These are phyloP conservation scores for Leptobrachium ailaonicum DNA, from an alignment of 2,113 vertebrate species.

Conservation along the genomic window DNA sequence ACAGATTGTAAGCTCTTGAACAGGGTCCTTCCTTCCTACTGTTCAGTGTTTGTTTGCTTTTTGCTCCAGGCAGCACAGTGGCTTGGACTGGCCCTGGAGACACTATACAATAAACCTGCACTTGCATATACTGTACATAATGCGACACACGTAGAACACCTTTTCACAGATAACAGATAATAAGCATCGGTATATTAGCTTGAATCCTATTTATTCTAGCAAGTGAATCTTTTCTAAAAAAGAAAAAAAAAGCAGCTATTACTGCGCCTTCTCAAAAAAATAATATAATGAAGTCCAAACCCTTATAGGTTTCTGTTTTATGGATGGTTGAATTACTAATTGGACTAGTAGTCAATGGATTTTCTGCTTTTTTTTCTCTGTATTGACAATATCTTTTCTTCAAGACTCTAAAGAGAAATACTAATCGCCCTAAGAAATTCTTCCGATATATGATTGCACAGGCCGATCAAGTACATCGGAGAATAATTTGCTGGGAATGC, in stretches of 20 bases:
- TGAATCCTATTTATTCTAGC: no score
- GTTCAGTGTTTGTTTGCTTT: no score
- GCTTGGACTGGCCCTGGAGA: no score
- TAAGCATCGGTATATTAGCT: background rate
- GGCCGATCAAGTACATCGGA: background rate
- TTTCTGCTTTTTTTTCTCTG: background rate
- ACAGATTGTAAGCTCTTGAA: no score
- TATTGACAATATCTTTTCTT: slow-evolving; percentile 6
- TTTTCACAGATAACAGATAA: no score
- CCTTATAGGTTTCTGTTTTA: slow-evolving; percentile 12
- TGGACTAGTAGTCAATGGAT: slow-evolving; percentile 9
- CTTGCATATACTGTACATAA: no score
- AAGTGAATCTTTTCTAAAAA: background rate
- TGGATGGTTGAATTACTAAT: slow-evolving; percentile 19
- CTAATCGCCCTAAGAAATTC: background rate
- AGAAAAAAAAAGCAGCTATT: background rate
- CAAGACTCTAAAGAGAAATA: background rate
- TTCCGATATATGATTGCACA: background rate
- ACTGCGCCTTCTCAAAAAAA: background rate
- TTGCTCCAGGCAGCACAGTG: no score
- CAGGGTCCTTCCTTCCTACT: no score
- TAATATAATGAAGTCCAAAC: background rate
- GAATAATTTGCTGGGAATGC: background rate
- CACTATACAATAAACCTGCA: no score
- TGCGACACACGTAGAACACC: no score